Percentiles rank a stretch among this genome's conserved stretches.
These are phyloP conservation scores for Chromis chromis DNA, from an alignment of 2,797 vertebrate species.

Conservation along the genomic window DNA sequence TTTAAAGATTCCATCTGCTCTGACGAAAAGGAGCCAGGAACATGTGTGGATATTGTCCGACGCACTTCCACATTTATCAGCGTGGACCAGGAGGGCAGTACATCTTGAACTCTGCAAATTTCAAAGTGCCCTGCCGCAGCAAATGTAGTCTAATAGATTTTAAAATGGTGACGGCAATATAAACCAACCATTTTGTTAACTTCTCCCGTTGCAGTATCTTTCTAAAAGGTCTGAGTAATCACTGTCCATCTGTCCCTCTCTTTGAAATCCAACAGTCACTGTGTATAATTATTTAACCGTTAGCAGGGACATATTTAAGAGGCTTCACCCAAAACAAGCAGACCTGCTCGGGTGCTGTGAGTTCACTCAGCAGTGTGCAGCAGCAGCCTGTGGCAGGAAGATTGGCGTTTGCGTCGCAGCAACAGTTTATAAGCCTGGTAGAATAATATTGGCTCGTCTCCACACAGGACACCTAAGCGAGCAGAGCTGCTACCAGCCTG, in stretches of 20 bases:
- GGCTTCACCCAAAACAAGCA: slow-evolving; percentile 43
- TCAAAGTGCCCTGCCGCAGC: neutral
- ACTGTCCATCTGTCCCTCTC: slow-evolving; percentile 44
- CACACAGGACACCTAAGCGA: slow-evolving; percentile 40
- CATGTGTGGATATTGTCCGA: slow-evolving; percentile 15
- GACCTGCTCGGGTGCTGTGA: slow-evolving; percentile 9
- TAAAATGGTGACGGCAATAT: slow-evolving; percentile 8
- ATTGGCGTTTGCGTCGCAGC: slow-evolving; percentile 39
- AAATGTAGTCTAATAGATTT: slow-evolving; percentile 29
- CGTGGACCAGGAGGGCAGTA: neutral
- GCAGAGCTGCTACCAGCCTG: slow-evolving; percentile 34
- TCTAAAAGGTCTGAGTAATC: slow-evolving; percentile 36
- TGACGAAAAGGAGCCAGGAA: slow-evolving; percentile 24
- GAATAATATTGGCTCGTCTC: slow-evolving; percentile 56
- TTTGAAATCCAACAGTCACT: slow-evolving; percentile 25
- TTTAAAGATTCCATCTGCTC: slow-evolving; percentile 63
- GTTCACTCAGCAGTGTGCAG: slow-evolving; percentile 22
- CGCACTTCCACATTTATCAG: slow-evolving; percentile 25
- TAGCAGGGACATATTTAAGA: slow-evolving; percentile 44
- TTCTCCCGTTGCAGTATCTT: slow-evolving; percentile 23
- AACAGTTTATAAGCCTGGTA: slow-evolving; percentile 34
- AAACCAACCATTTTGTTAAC: slow-evolving; percentile 27
- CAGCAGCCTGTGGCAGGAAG: slow-evolving; percentile 34
- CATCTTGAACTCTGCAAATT: slow-evolving; percentile 5
- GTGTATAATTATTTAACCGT: slow-evolving; percentile 40